A percentile compares a stretch with the other conserved stretches of the same genome.
Conservation (phyloP, 1,140 invertebrate genomes). For the Drosophila saltans region DNA sequence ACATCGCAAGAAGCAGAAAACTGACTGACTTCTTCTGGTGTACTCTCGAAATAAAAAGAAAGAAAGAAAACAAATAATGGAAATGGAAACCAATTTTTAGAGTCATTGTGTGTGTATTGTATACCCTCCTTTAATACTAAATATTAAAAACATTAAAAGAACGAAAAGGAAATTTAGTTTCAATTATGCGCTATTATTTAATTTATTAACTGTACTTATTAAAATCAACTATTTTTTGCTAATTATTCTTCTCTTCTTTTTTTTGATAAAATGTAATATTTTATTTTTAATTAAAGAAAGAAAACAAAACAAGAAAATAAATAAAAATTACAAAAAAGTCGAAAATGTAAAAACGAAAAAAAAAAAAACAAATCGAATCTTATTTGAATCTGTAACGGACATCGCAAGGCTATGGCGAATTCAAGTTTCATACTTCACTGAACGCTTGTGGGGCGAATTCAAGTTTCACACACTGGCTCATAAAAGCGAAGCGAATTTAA, state of each 20-base stretch:
- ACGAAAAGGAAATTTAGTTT: conserved; percentile 45
- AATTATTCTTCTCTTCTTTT: conserved; percentile 40
- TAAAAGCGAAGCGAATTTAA: too few relatives aligned
- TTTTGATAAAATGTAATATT: conserved; percentile 67
- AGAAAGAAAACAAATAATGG: background rate
- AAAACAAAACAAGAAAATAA: conserved; percentile 35
- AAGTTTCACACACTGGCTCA: too few relatives aligned
- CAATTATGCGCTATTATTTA: conserved; percentile 70
- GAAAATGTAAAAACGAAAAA: conserved; percentile 2
- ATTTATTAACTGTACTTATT: conserved; percentile 82
- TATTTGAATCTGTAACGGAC: background rate
- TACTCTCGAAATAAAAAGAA: conserved; percentile 68
- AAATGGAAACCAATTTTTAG: background rate
- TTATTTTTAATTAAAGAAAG: conserved; percentile 67
- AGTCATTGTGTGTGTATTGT: conserved; percentile 15
- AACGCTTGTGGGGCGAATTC: too few relatives aligned
- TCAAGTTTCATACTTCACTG: too few relatives aligned
- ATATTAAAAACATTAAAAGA: conserved; percentile 17
- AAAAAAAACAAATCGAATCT: background rate
- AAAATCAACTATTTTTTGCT: conserved; percentile 40
- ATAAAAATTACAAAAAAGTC: conserved; percentile 1
- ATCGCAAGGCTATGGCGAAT: too few relatives aligned
- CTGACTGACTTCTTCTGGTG: conserved; percentile 63
- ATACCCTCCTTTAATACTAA: conserved; percentile 38
- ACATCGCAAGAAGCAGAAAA: conserved; percentile 63